Evolutionary conservation across 2,888 invertebrate genomes (phyloP), one percentile per base, ranked within the genome.

Genomic region (Cryptocheilus praepositus): DNA sequence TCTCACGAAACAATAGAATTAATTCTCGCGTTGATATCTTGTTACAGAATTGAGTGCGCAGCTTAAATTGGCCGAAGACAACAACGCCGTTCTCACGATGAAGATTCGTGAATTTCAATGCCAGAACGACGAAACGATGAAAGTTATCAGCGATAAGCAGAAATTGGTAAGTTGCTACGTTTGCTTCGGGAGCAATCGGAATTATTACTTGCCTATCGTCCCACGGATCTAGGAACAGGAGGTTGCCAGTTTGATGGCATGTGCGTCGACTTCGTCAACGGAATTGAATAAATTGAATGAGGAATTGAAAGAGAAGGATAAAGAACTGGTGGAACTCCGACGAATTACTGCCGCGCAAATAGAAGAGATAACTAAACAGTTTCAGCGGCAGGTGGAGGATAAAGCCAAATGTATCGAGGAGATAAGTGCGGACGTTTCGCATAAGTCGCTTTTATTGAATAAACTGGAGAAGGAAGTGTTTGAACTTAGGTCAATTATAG

Each of bases 241-340:
- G 79, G 89, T 93, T 61, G 86, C 90, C 64, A 90, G 89, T 77
- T 84, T 93, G 46, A 92, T 91, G 51, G 90, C 90, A n/a, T 91
- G 92, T 71, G 90, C 92, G 0, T 91, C 90, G 16, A 91, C 91
- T 80, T 92, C 92, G 2, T 91, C 91, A 77, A 91, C 91, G 66
- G 91, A 93, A 78, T 89, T 92, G 58, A 88, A 89, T 64, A 90
- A 91, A 75, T 85, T 93, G 44, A 90, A 91, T 3, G 90, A 91
- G 72, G 91, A 91, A 75, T 84, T 93, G 0, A 90, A 91, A 77
- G 89, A 90, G 18, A 91, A 92, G 52, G 92, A 93, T 81, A 91
- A 90, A 74, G 90, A 92, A 72, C 87, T 92, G 45, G 91, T 64
- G 25, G 82, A 85, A 55, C 66, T 83, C 21, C 82, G 82, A 54